Conservation (phyloP, 92 coral and sea anemone species). For the Plumapathes pennacea region DNA sequence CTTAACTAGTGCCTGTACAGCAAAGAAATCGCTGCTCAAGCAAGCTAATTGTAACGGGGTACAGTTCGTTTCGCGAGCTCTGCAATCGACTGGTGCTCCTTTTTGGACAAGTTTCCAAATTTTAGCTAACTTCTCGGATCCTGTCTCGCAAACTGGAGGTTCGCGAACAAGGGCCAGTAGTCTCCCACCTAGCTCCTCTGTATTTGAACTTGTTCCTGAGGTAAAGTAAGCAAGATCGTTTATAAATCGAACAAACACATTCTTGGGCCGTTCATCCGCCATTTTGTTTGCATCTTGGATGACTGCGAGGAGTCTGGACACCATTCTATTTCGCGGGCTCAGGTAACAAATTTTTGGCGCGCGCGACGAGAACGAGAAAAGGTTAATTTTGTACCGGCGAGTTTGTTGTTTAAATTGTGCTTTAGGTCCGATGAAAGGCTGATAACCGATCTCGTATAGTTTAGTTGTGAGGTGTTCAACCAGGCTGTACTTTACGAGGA, state of each 20-base stretch:
- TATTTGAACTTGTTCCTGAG: constrained; percentile 52
- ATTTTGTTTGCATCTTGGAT: constrained; percentile 5
- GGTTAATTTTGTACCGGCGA: too few relatives aligned
- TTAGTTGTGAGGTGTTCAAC: too few relatives aligned
- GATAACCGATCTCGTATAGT: too few relatives aligned
- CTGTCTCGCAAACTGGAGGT: constrained; percentile 25
- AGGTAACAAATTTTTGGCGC: constrained; percentile 12
- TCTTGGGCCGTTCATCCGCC: constrained; percentile 14
- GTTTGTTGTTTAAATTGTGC: too few relatives aligned
- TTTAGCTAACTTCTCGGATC: constrained; percentile 27
- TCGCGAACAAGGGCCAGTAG: constrained; percentile 28
- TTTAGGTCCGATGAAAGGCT: too few relatives aligned
- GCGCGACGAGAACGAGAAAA: too few relatives aligned
- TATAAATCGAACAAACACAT: constrained; percentile 1
- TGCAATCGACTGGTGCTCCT: constrained; percentile 28
- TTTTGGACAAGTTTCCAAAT: constrained; percentile 20
- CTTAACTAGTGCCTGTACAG: constrained; percentile 22
- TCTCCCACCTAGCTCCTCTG: constrained; percentile 52
- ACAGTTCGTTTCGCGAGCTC: neutral
- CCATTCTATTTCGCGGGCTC: constrained; percentile 51
- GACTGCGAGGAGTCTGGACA: constrained; percentile 24
- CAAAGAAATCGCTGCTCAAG: constrained; percentile 15
- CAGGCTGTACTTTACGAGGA: too few relatives aligned
- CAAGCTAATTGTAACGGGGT: constrained; percentile 45
- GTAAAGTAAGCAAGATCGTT: constrained; percentile 2